Conservation (phyloP, 2,888 invertebrate genomes). For the Monochamus alternatus region DNA sequence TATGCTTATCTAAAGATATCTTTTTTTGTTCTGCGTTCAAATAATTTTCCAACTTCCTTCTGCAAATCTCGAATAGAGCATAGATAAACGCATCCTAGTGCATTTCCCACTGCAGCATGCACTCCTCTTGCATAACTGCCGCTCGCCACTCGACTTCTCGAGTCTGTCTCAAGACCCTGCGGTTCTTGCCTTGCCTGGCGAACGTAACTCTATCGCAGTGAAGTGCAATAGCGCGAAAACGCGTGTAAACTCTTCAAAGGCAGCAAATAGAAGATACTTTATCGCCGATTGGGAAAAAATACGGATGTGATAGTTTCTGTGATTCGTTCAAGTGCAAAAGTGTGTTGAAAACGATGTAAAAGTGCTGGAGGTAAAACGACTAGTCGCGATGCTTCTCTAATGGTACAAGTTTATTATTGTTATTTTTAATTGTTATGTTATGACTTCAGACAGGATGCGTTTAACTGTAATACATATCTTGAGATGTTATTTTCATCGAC, state of each 20-base stretch:
- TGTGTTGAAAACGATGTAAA: too few species aligned
- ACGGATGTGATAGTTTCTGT: too few species aligned
- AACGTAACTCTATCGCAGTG: not conserved
- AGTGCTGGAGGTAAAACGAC: not conserved
- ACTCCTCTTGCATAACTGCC: conserved; percentile 15
- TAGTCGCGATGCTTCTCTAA: not conserved
- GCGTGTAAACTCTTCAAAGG: not conserved
- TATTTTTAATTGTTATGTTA: too few species aligned
- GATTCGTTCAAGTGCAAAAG: too few species aligned
- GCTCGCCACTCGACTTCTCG: not conserved
- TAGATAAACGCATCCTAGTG: conserved; percentile 2
- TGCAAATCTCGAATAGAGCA: not conserved
- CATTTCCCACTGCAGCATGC: conserved; percentile 1
- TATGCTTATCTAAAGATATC: too few species aligned
- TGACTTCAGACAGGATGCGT: too few species aligned
- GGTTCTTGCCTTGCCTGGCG: not conserved
- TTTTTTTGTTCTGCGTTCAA: too few species aligned
- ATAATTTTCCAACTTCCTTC: not conserved
- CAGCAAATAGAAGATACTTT: too few species aligned
- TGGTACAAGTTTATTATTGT: not conserved
- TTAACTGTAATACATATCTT: too few species aligned
- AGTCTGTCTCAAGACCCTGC: conserved; percentile 4
- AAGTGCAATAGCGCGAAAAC: not conserved
- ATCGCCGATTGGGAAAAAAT: too few species aligned
- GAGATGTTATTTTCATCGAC: too few species aligned